These are phyloP conservation scores for Odontocolon sp. DNA, from an alignment of 2,888 invertebrate species.

Conservation along the genomic window DNA sequence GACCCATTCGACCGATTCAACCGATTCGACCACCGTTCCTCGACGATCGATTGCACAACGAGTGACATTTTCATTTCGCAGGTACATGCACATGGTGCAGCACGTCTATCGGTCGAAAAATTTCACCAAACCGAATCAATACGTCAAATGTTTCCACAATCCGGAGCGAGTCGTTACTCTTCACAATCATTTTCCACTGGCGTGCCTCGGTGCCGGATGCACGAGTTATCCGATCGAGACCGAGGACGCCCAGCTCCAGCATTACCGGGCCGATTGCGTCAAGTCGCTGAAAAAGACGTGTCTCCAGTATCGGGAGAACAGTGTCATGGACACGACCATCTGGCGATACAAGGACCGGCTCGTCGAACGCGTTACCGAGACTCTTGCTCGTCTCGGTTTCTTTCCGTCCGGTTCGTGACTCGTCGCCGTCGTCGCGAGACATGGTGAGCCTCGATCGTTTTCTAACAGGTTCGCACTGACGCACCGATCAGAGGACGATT, in stretches of 20 bases:
- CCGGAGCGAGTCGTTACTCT: constrained; percentile 93
- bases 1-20: background rate
- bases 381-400: constrained; percentile 88
- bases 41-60: background rate
- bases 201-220: constrained; percentile 90
- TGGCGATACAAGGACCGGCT: constrained; percentile 93
- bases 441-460: constrained; percentile 78
- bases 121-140: constrained; percentile 95
- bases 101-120: constrained; percentile 95
- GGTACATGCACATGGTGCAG: constrained; percentile 96
- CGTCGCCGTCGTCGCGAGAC: too few species aligned
- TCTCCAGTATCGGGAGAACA: constrained; percentile 90
- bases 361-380: constrained; percentile 86
- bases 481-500: constrained; percentile 73
- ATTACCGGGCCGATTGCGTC: constrained; percentile 96
- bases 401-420: constrained; percentile 82
- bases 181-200: constrained; percentile 96
- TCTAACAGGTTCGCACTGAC: constrained; percentile 63
- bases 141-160: constrained; percentile 97
- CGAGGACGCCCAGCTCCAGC: constrained; percentile 93
- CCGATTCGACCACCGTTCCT: background rate
- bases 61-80: constrained; percentile 32
- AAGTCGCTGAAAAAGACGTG: constrained; percentile 92
- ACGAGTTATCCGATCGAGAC: constrained; percentile 93
- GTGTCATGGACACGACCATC: constrained; percentile 91